These are phyloP conservation scores for Eupithecia exiguata DNA, from an alignment of 2,888 invertebrate species.

Conservation along the genomic window DNA sequence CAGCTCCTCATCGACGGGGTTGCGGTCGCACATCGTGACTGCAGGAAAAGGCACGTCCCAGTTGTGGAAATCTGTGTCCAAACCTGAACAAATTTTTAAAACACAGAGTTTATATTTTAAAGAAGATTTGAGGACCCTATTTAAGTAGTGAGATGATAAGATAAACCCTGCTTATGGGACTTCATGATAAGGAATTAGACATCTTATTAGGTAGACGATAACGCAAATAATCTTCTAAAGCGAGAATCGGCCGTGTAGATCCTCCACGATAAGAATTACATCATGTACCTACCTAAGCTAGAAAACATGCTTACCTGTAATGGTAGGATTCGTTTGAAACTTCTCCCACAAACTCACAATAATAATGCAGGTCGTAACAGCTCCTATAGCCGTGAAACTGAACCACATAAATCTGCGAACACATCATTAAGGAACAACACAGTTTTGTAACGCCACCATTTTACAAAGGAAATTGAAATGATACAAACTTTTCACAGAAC, in stretches of 20 bases:
- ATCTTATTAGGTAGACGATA: too few relatives aligned
- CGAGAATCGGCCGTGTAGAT: neutral
- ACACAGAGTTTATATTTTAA: neutral
- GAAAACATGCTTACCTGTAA: constrained; percentile 82
- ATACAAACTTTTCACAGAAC: constrained; percentile 88
- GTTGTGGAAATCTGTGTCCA: constrained; percentile 92
- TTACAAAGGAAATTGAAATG: neutral
- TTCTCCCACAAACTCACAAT: constrained; percentile 92
- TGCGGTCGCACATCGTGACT: constrained; percentile 85
- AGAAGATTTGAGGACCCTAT: too few relatives aligned
- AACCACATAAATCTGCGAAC: constrained; percentile 90
- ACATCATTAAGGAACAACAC: constrained; percentile 9
- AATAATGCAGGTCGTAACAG: constrained; percentile 88
- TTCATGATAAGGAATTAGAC: too few relatives aligned
- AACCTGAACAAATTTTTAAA: constrained; percentile 66
- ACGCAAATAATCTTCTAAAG: too few relatives aligned
- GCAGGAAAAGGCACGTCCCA: constrained; percentile 91
- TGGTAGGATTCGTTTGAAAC: constrained; percentile 92
- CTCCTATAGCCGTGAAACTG: constrained; percentile 87
- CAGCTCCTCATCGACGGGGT: constrained; percentile 80
- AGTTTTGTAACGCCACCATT: neutral
- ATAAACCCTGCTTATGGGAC: neutral
- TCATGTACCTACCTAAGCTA: neutral
- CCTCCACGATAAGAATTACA: neutral
- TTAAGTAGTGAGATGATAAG: neutral